Conservation (phyloP, 1,140 invertebrate genomes). For the Papilio machaon region DNA sequence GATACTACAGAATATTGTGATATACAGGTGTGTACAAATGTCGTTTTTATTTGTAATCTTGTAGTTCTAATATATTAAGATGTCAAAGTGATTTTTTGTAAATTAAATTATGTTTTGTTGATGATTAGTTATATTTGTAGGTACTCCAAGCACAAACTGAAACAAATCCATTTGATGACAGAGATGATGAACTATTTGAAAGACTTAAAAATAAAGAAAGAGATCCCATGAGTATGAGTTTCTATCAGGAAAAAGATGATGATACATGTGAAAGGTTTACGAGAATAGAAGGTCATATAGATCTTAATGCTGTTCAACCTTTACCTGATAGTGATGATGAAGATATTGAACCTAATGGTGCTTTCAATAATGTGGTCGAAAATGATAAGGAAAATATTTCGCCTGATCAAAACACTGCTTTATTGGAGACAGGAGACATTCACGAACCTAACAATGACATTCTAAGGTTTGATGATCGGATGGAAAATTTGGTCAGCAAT, state of each 20-base stretch:
- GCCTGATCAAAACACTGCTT: conserved; percentile 55
- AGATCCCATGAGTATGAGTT: conserved; percentile 87
- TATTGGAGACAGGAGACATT: conserved; percentile 49
- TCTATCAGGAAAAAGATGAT: conserved; percentile 85
- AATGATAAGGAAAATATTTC: conserved; percentile 72
- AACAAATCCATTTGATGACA: conserved; percentile 75
- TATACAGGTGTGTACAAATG: conserved; percentile 68
- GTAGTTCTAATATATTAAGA: not conserved
- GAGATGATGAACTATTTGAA: conserved; percentile 78
- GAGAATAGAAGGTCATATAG: conserved; percentile 75
- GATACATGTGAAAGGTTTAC: conserved; percentile 80
- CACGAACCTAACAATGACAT: conserved; percentile 74
- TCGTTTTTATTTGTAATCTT: not conserved
- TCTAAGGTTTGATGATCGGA: conserved; percentile 63
- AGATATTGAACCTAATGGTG: conserved; percentile 72
- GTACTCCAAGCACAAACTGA: conserved; percentile 73
- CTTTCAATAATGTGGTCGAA: conserved; percentile 51
- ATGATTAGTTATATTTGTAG: conserved; percentile 50
- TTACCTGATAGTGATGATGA: conserved; percentile 83
- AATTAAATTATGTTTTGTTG: conserved; percentile 22
- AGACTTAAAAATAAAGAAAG: conserved; percentile 81
- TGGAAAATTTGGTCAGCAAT: conserved; percentile 52
- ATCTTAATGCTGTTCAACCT: conserved; percentile 85
- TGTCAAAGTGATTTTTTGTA: not conserved
- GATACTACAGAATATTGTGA: conserved; percentile 81